These are phyloP conservation scores for Trichogramma pretiosum DNA, from an alignment of 1,140 invertebrate species.

Conservation along the genomic window DNA sequence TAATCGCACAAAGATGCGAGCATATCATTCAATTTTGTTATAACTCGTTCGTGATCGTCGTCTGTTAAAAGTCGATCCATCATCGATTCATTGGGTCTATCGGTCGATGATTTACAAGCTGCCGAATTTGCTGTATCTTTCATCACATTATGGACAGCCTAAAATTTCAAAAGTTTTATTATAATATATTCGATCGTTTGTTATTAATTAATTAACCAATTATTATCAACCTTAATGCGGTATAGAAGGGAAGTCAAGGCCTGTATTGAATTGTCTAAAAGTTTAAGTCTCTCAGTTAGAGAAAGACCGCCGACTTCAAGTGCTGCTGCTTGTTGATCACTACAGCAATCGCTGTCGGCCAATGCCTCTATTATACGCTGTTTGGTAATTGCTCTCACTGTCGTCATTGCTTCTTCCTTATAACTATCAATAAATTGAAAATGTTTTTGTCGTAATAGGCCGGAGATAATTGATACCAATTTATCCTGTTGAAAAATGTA, in stretches of 20 bases:
- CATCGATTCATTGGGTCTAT: conserved; percentile 31
- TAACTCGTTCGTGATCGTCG: conserved; percentile 60
- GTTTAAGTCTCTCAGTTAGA: conserved; percentile 68
- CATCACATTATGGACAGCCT: conserved; percentile 68
- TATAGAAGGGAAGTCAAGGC: conserved; percentile 46
- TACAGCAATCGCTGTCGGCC: conserved; percentile 53
- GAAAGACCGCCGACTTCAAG: conserved; percentile 48
- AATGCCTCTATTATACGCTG: conserved; percentile 76
- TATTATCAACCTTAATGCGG: conserved; percentile 51
- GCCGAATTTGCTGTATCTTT: conserved; percentile 53
- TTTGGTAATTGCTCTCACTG: conserved; percentile 81
- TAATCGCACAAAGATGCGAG: conserved; percentile 77
- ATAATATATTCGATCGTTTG: neutral
- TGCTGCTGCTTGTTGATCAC: conserved; percentile 42
- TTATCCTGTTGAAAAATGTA: too few relatives aligned
- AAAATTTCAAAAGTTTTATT: conserved; percentile 15
- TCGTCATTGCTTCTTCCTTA: conserved; percentile 80
- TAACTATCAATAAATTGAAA: conserved; percentile 83
- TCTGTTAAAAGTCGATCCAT: conserved; percentile 62
- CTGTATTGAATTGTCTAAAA: conserved; percentile 66
- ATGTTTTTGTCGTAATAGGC: conserved; percentile 75
- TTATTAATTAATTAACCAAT: conserved; percentile 1
- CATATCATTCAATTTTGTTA: conserved; percentile 64
- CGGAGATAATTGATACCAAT: conserved; percentile 79
- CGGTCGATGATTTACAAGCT: conserved; percentile 40